Evolutionary conservation across 2,888 invertebrate genomes (phyloP), one percentile per base, ranked within the genome.

Genomic region (Cantharis rufa): DNA sequence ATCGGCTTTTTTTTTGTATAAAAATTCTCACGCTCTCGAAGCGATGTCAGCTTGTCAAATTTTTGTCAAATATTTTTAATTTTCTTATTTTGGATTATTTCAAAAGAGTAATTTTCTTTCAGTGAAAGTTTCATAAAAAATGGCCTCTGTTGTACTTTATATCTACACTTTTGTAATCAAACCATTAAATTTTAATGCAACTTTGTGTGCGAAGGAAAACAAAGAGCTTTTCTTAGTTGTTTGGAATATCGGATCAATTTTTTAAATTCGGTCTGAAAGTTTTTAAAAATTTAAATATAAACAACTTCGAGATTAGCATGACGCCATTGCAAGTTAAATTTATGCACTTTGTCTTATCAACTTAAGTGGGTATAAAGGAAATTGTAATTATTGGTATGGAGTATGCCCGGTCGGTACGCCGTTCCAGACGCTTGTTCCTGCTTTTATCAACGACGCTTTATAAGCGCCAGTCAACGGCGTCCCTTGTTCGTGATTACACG

Each of bases 401-500:
- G 66, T 69, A 61, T 69, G 63, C 71, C 62, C 61, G 70, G 71
- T 69, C 21, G 70, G 70, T 71, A 74, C 79, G 71, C 70, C 74
- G 78, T 71, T 77, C 79, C 79, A 78, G 79, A 27, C 80, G 80
- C 75, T 81, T 48, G 79, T 81, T 80, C 79, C 78, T 76, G 48
- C 79, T 78, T 82, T 84, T 84, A 84, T 83, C 84, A 84, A 79
- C 84, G 85, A 81, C 85, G 85, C 83, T 82, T 81, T 83, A 27
- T 69, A 69, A 69, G 84, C 85, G 85, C 84, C 85, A 85, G 85
- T 85, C 82, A 83, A 83, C 85, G 84, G 79, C 82, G 83, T 82
- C 84, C 83, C 80, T 82, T 81, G 83, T 78, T 78, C 79, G 78
- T 76, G 82, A 79, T 79, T 81, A 81, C 82, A 83, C 82, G 83